Evolutionary conservation across 2,113 vertebrate species (phyloP), one percentile per base, ranked within the genome.

Genomic region (Mandrillus leucophaeus): DNA sequence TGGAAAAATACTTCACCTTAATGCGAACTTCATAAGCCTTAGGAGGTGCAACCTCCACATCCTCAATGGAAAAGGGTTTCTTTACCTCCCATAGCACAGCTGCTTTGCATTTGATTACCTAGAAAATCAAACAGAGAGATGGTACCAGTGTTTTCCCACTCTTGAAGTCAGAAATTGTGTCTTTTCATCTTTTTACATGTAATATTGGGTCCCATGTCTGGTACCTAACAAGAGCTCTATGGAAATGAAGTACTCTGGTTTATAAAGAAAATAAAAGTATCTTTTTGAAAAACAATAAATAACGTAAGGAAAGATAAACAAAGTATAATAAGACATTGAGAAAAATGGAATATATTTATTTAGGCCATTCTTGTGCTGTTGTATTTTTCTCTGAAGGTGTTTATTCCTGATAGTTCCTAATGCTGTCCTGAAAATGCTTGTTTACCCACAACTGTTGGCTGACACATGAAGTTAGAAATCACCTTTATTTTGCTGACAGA

Each of bases 41-140:
- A 0, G 99, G 99, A 0, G 99, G 98, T 2, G 99, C 98, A 0
- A 99, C 99, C 86, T 99, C 99, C 8, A 99, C 98, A 32, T 99
- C 98, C 80, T 99, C 99, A 0, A 99, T 99, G 96, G 98, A 98
- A 95, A 99, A 90, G 25, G 99, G 99, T 86, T 98, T 98, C 45
- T 98, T 98, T 23, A 95, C 0, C 78, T 98, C 99, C 99, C 99
- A 99, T 0, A 97, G 98, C 98, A 97, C 97, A 14, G 99, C 99
- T 6, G 98, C 97, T 97, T 98, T 98, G 89, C 97, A 98, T 93
- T 91, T 98, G 64, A 98, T 98, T 8, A 98, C 90, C 97, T 98
- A 80, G 17, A 88, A 97, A 82, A 80, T 66, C 2, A 73, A 76
- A 76, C 11, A 88, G 9, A 35, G 43, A 59, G 10, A 17, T 22